These are phyloP conservation scores for Chloropsis hardwickii DNA, from an alignment of 2,113 vertebrate genomes.

Conservation along the genomic window DNA sequence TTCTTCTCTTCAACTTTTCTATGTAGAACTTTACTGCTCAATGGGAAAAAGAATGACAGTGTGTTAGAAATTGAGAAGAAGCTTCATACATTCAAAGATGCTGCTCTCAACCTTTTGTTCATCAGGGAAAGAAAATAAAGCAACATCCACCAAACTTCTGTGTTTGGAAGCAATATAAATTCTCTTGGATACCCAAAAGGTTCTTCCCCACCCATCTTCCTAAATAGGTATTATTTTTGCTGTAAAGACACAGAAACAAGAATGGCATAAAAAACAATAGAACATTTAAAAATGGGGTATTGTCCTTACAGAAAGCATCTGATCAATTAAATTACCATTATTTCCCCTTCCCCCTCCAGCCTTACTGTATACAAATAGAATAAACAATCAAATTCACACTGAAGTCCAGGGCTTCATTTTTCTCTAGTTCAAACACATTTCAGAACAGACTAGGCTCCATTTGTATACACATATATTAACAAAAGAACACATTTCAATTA, in stretches of 20 bases:
- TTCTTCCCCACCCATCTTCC: not conserved
- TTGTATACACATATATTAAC: not conserved
- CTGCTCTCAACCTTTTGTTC: not conserved
- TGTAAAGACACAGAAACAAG: not conserved
- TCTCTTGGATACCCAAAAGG: not conserved
- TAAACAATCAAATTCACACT: not conserved
- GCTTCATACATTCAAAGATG: not conserved
- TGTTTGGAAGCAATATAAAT: not conserved
- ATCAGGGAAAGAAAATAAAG: not conserved
- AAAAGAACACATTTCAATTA: not conserved
- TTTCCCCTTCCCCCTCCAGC: not conserved
- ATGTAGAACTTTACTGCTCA: not conserved
- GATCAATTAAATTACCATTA: not conserved
- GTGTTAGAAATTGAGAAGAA: not conserved
- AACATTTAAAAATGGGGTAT: not conserved
- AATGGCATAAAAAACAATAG: not conserved
- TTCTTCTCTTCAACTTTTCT: not conserved
- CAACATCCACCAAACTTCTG: not conserved
- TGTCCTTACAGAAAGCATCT: not conserved
- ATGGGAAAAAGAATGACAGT: not conserved
- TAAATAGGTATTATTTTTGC: not conserved
- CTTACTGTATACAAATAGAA: not conserved
- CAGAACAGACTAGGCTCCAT: not conserved
- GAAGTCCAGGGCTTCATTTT: not conserved
- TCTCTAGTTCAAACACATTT: not conserved